Conservation (phyloP, 2,113 vertebrate species). For the Protomyctophum bolini region DNA sequence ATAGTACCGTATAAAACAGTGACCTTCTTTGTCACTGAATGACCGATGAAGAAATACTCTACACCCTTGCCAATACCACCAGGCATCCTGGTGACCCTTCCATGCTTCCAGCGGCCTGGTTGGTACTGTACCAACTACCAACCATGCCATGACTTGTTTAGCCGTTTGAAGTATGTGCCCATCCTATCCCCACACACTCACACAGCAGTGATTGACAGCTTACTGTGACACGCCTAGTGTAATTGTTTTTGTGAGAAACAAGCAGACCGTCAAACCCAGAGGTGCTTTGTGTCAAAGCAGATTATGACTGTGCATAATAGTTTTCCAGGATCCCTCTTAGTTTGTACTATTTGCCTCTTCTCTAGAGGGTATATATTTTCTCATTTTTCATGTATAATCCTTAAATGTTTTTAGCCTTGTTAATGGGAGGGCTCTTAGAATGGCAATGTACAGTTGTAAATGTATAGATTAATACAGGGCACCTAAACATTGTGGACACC, state of each 20-base stretch:
- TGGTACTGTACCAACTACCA: not conserved
- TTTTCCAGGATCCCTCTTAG: conserved; percentile 20
- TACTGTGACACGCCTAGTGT: conserved; percentile 54
- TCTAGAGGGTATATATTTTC: no score
- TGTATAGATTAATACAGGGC: no score
- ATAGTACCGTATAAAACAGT: no score
- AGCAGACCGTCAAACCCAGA: conserved; percentile 8
- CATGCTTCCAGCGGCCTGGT: not conserved
- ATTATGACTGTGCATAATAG: conserved; percentile 8
- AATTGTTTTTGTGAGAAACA: conserved; percentile 59
- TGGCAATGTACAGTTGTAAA: no score
- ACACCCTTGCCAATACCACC: not conserved
- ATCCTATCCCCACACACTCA: conserved; percentile 25
- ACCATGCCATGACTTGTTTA: conserved; percentile 27
- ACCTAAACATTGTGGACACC: no score
- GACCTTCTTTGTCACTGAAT: no score
- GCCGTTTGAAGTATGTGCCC: conserved; percentile 39
- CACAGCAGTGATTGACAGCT: not conserved
- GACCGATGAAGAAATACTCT: no score
- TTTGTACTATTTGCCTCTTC: no score
- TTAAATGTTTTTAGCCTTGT: not conserved
- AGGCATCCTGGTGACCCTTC: not conserved
- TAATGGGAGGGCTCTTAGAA: no score
- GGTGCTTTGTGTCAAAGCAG: conserved; percentile 11
- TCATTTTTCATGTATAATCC: not conserved